Conservation (phyloP, 2,113 vertebrate species). For the Thermophis baileyi region DNA sequence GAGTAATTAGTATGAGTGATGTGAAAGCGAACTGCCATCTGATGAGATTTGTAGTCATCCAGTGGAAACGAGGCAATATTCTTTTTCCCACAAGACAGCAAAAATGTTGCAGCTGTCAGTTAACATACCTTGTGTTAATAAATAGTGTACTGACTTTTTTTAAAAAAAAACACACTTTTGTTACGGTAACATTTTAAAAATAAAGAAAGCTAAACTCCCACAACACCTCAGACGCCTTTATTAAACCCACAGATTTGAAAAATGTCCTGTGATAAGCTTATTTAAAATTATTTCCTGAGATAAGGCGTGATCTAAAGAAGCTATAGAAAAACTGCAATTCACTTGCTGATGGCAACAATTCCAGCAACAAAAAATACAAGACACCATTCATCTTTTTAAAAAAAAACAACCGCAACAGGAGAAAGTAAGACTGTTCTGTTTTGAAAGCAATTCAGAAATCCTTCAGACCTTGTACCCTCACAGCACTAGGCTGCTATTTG, state of each 20-base stretch:
- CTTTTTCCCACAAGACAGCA: not conserved
- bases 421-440: not conserved
- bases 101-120: not conserved
- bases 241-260: not conserved
- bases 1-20: not conserved
- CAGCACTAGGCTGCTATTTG: not conserved
- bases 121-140: not conserved
- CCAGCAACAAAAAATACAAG: not conserved
- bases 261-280: not conserved
- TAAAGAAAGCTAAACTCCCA: not conserved
- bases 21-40: not conserved
- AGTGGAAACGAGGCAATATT: not conserved
- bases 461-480: not conserved
- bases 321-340: not conserved
- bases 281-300: not conserved
- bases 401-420: not conserved
- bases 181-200: conserved; percentile 11
- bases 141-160: conserved; percentile 1
- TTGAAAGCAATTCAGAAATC: not conserved
- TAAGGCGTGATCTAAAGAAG: not conserved
- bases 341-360: not conserved
- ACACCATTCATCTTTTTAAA: not conserved
- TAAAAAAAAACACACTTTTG: not conserved
- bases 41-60: not conserved
- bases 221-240: not conserved